phyloP scores from a whole-genome alignment of 2,797 vertebrate genomes.

The Novumbra hubbsi region DNA sequence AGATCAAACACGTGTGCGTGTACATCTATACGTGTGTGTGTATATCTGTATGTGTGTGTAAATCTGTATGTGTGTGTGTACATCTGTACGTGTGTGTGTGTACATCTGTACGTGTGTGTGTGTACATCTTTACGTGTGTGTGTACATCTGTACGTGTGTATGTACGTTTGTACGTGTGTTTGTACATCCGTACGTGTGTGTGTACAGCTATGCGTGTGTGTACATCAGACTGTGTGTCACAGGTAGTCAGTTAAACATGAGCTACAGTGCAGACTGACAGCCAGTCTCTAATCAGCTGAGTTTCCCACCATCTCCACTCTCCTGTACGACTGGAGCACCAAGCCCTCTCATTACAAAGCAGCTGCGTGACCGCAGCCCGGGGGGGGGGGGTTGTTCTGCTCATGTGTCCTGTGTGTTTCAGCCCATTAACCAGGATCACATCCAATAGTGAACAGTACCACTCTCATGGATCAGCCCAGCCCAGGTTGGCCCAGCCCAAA shows the following conservation, averaged over 20 bases:
- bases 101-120: constrained; percentile 28
- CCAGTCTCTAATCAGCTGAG: constrained; percentile 25
- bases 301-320: constrained; percentile 25
- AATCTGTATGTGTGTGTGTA: no score
- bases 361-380: constrained; percentile 7
- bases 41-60: not conserved
- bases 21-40: constrained; percentile 20
- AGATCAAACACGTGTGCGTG: not conserved
- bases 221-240: no score
- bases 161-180: not conserved
- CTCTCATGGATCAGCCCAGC: constrained; percentile 23
- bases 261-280: constrained; percentile 13
- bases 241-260: constrained; percentile 1
- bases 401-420: constrained; percentile 22
- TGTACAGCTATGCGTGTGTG: constrained; percentile 2
- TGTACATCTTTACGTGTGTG: constrained; percentile 14
- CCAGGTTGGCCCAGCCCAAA: constrained; percentile 39
- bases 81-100: constrained; percentile 15
- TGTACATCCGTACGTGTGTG: not conserved
- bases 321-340: not conserved
- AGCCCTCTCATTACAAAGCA: constrained; percentile 22
- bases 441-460: constrained; percentile 27
- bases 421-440: constrained; percentile 16
- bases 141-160: constrained; percentile 18
- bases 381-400: constrained; percentile 2